A percentile compares a stretch with the other conserved stretches of the same genome.
Conservation (phyloP, 2,113 vertebrate genomes). For the Silurus meridionalis region DNA sequence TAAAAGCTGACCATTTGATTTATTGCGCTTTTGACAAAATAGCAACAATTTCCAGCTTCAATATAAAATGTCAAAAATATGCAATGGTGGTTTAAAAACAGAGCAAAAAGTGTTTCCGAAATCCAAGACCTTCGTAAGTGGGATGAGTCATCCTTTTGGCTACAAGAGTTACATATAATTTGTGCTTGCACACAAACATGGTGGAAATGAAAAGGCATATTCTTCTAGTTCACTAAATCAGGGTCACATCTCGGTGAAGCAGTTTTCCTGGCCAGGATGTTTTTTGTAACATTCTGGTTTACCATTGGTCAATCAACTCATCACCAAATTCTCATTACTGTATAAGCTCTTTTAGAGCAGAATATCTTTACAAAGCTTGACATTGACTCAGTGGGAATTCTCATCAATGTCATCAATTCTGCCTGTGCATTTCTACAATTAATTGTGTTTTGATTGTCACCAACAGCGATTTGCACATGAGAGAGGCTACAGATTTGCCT, state of each 20-base stretch:
- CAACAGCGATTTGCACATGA: neutral
- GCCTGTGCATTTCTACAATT: neutral
- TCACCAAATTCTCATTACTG: constrained; percentile 6
- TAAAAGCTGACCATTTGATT: neutral
- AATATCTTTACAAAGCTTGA: neutral
- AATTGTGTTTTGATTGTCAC: neutral
- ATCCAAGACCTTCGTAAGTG: neutral
- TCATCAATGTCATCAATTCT: neutral
- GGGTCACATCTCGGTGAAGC: neutral
- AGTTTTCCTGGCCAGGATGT: neutral
- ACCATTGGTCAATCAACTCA: neutral
- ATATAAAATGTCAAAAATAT: neutral
- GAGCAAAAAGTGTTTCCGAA: neutral
- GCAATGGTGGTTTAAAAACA: no score
- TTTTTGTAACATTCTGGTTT: neutral
- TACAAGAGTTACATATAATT: neutral
- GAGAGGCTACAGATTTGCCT: neutral
- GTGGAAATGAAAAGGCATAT: neutral
- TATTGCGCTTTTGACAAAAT: neutral
- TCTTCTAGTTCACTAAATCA: no score
- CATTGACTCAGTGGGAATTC: neutral
- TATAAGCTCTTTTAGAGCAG: neutral
- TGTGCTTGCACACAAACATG: neutral
- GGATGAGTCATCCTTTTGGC: neutral
- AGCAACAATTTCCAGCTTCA: neutral